phyloP scores from a whole-genome alignment of 2,113 vertebrate species.

The Zapus hudsonius region DNA sequence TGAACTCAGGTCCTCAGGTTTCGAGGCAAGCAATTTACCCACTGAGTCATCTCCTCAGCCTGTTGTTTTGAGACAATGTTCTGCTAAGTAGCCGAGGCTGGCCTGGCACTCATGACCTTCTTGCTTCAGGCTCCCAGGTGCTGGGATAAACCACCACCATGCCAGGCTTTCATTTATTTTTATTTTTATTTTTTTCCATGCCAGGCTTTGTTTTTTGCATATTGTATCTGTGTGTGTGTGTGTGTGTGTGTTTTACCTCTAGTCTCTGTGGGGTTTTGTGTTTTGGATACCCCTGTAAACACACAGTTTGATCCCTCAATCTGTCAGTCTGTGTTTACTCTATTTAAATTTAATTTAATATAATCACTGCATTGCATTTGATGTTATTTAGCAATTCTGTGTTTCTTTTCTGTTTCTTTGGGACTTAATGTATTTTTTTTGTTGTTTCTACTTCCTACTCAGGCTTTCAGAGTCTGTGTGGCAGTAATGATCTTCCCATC shows the following conservation, averaged over 20 bases:
- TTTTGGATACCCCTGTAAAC: background rate
- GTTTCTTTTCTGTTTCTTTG: background rate
- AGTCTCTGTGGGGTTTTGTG: background rate
- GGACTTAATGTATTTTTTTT: background rate
- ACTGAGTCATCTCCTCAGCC: too few species aligned
- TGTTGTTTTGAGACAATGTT: background rate
- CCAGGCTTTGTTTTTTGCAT: background rate
- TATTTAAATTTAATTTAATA: background rate
- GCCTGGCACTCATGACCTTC: background rate
- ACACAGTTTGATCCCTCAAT: accelerated
- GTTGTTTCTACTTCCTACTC: background rate
- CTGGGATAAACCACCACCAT: background rate
- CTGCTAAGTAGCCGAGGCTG: background rate
- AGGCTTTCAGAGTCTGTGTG: background rate
- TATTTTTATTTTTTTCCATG: too few species aligned
- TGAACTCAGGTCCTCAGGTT: too few species aligned
- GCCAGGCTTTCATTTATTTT: too few species aligned
- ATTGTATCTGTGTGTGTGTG: too few species aligned
- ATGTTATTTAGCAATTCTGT: background rate
- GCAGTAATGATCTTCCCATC: background rate
- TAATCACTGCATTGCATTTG: background rate
- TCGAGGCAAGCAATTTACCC: too few species aligned
- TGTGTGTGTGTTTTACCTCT: background rate
- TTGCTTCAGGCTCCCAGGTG: background rate
- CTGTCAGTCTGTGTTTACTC: background rate